Evolutionary conservation across 2,888 invertebrate species (phyloP).

Genomic region (Pseudococcus longispinus): DNA sequence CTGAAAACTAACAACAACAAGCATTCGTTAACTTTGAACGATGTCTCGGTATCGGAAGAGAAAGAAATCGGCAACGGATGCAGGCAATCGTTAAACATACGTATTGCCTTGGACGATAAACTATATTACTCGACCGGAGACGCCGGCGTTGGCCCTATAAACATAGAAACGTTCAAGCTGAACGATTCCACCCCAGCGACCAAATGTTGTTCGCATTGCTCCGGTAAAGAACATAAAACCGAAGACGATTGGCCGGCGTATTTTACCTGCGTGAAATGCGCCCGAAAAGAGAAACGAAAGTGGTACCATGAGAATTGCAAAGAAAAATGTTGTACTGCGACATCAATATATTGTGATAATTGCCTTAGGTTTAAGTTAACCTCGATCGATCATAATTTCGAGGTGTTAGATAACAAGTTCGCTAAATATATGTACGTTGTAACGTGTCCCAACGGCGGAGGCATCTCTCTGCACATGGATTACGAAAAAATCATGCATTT

Average conservation of each 20-base stretch:
- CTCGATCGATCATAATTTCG: slow-evolving; percentile 47
- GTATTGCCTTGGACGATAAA: slow-evolving; percentile 38
- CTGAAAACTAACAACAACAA: slow-evolving; percentile 38
- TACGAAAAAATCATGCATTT: slow-evolving; percentile 86
- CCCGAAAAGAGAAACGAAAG: slow-evolving; percentile 12
- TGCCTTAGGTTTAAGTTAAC: slow-evolving; percentile 43
- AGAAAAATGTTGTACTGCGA: slow-evolving; percentile 40
- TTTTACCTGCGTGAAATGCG: slow-evolving; percentile 36
- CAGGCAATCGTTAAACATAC: slow-evolving; percentile 36
- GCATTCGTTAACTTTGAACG: neutral
- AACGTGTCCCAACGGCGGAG: slow-evolving; percentile 79
- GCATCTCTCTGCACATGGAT: slow-evolving; percentile 86
- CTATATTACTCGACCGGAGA: neutral
- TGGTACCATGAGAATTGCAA: slow-evolving; percentile 47
- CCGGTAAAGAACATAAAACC: neutral
- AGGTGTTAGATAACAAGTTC: slow-evolving; percentile 42
- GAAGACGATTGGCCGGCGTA: slow-evolving; percentile 30
- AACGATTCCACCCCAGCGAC: slow-evolving; percentile 10
- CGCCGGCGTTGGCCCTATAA: neutral
- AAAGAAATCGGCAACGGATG: slow-evolving; percentile 22
- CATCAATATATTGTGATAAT: slow-evolving; percentile 50
- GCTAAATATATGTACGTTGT: slow-evolving; percentile 52
- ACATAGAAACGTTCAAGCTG: slow-evolving; percentile 52
- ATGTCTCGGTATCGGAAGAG: slow-evolving; percentile 32
- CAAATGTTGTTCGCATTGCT: slow-evolving; percentile 29